Conservation (phyloP, 2,113 vertebrate species). For the Bubo scandiacus region DNA sequence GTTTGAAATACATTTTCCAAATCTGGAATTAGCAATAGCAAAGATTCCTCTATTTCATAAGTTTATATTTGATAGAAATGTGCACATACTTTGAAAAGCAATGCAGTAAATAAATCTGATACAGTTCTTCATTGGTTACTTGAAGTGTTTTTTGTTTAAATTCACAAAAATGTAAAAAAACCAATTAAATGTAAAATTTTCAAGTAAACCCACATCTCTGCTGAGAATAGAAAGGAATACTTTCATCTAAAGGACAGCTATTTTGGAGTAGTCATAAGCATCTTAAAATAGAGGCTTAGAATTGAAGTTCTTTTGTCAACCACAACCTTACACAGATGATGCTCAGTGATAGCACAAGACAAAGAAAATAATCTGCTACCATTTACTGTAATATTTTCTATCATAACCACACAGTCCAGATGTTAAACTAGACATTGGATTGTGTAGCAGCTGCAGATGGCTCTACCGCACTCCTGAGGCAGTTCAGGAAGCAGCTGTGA, state of each 20-base stretch:
- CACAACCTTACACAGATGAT: not conserved
- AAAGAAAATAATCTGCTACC: constrained; percentile 1
- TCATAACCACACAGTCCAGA: not conserved
- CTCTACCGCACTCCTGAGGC: not conserved
- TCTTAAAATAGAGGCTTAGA: constrained; percentile 34
- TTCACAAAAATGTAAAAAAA: not conserved
- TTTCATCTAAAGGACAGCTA: constrained; percentile 29
- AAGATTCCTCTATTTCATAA: not conserved
- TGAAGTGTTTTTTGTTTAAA: not conserved
- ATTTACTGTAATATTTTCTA: not conserved
- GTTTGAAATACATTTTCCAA: not conserved
- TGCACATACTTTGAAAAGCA: not conserved
- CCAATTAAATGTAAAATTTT: constrained; percentile 15
- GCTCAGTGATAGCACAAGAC: not conserved
- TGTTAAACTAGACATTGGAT: not conserved
- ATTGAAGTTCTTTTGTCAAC: not conserved
- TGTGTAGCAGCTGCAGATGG: not conserved
- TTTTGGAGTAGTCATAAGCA: not conserved
- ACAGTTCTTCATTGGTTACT: not conserved
- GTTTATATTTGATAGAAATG: not conserved
- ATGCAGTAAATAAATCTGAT: not conserved
- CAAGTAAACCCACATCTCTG: constrained; percentile 10
- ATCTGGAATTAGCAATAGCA: not conserved
- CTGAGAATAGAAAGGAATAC: constrained; percentile 12
- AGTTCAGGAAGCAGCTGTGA: not conserved